A percentile compares a stretch with the other conserved stretches of the same genome.
Conservation (phyloP, 2,888 invertebrate species). For the Eupithecia dodoneata region DNA sequence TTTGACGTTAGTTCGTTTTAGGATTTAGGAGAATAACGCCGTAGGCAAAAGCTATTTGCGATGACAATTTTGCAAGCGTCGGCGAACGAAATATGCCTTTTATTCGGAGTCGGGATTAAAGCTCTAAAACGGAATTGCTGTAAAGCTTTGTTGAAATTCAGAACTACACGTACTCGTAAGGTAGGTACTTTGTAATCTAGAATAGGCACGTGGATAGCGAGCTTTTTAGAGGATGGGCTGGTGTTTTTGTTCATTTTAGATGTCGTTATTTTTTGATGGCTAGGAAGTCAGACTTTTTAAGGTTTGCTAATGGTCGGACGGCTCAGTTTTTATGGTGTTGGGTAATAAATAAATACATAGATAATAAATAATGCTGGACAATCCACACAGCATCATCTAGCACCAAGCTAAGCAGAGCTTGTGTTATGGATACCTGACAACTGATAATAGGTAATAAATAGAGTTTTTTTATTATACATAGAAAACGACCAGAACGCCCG, state of each 20-base stretch:
- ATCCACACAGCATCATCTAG: too few relatives aligned
- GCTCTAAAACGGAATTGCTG: constrained; percentile 83
- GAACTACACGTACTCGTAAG: constrained; percentile 69
- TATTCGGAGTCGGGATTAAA: constrained; percentile 82
- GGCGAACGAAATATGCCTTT: constrained; percentile 84
- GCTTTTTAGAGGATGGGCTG: constrained; percentile 13
- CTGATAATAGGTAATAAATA: too few relatives aligned
- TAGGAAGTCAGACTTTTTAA: neutral
- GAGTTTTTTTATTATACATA: too few relatives aligned
- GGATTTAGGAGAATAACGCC: constrained; percentile 55
- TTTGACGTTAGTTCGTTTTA: constrained; percentile 53
- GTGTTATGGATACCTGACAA: too few relatives aligned
- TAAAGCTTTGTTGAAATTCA: constrained; percentile 76
- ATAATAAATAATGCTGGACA: too few relatives aligned
- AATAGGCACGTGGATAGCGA: neutral
- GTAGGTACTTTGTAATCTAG: constrained; percentile 43
- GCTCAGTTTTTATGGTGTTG: neutral
- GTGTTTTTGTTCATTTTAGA: constrained; percentile 2
- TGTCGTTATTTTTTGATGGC: neutral
- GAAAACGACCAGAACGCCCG: too few relatives aligned
- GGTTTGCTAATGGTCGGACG: neutral
- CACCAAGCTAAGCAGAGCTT: too few relatives aligned
- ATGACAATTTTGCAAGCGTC: constrained; percentile 83
- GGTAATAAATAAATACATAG: too few relatives aligned
- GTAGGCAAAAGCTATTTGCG: constrained; percentile 82